phyloP scores from a whole-genome alignment of 2,797 vertebrate species.

The Oryzias sinensis region DNA sequence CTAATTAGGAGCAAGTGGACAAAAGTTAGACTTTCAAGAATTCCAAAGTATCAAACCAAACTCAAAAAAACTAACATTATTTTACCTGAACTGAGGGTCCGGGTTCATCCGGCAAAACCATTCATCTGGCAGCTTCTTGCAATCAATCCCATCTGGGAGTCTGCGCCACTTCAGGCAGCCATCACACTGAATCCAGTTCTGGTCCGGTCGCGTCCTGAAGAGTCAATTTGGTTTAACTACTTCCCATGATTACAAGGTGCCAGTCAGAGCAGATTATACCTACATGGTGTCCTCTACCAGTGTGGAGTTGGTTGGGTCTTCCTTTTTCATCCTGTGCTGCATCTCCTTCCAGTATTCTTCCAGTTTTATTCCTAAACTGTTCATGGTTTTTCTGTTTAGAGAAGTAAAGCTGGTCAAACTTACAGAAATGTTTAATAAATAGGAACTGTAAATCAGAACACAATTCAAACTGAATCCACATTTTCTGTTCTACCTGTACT shows the following conservation, averaged over 20 bases:
- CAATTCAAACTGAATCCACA: not conserved
- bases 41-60: too few relatives aligned
- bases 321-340: constrained; percentile 68
- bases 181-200: constrained; percentile 93
- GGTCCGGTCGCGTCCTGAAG: constrained; percentile 88
- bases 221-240: not conserved
- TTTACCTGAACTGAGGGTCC: constrained; percentile 90
- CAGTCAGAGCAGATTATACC: constrained; percentile 35
- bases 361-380: constrained; percentile 84
- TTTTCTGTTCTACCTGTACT: constrained; percentile 83
- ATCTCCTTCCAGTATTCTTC: constrained; percentile 94
- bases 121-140: constrained; percentile 80
- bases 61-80: too few relatives aligned
- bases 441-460: too few relatives aligned
- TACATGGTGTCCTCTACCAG: constrained; percentile 81
- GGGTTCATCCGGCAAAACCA: constrained; percentile 92
- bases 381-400: constrained; percentile 82
- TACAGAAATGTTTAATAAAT: not conserved
- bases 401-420: constrained; percentile 9
- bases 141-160: constrained; percentile 87
- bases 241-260: not conserved
- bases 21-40: too few relatives aligned
- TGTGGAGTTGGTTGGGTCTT: constrained; percentile 64
- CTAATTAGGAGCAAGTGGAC: too few relatives aligned
- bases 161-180: constrained; percentile 89